phyloP scores from a whole-genome alignment of 2,888 invertebrate species.

The Nephrotoma appendiculata region DNA sequence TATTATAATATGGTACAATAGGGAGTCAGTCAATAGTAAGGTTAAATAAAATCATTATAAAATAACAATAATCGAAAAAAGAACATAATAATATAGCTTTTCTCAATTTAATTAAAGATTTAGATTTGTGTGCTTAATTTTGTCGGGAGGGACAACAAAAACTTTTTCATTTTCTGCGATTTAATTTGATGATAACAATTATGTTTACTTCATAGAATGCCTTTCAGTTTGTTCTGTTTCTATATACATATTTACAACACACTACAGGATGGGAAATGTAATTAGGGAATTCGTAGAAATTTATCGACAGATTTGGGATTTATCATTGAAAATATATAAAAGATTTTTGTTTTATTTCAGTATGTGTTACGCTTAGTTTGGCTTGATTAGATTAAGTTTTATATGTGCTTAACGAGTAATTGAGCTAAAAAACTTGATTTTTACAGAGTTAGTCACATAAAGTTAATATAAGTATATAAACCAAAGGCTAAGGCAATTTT shows the following conservation, averaged over 20 bases:
- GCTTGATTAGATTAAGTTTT: not conserved
- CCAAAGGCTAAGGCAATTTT: too few species aligned
- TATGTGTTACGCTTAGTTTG: not conserved
- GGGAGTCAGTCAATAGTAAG: not conserved
- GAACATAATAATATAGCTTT: not conserved
- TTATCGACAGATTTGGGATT: not conserved
- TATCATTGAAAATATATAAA: not conserved
- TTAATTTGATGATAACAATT: not conserved
- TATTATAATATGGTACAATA: not conserved
- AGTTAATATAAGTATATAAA: too few species aligned
- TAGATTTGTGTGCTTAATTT: not conserved
- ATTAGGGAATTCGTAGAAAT: not conserved
- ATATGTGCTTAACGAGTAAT: not conserved
- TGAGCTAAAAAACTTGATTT: not conserved
- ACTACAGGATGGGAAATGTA: not conserved
- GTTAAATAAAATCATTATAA: not conserved
- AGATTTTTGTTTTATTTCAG: not conserved
- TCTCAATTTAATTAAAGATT: not conserved
- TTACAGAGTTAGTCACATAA: too few species aligned
- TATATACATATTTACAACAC: not conserved
- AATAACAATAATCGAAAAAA: not conserved
- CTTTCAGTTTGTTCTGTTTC: not conserved
- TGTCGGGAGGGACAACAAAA: not conserved
- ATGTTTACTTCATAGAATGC: not conserved
- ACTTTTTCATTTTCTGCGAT: not conserved